Conservation (phyloP, 92 coral and sea anemone species). For the Siderastrea radians region DNA sequence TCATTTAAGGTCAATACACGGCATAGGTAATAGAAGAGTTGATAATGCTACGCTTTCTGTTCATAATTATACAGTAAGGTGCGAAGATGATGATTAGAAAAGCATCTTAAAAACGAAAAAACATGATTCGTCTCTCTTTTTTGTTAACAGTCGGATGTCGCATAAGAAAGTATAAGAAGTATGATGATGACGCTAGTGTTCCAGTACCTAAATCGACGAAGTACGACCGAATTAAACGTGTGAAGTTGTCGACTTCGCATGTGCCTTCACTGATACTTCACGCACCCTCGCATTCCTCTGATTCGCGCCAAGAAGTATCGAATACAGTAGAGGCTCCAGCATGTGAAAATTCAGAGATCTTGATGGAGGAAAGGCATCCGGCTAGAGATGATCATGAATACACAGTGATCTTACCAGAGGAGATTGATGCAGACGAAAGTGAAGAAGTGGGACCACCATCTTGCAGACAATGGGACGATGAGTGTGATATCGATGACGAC, state of each 20-base stretch:
- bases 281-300: too few relatives aligned
- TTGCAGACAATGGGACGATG: too few relatives aligned
- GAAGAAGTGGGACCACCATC: neutral
- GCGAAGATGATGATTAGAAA: too few relatives aligned
- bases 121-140: neutral
- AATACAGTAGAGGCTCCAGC: too few relatives aligned
- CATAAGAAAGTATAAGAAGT: conserved; percentile 35
- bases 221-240: neutral
- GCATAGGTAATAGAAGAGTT: neutral
- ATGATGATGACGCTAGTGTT: conserved; percentile 17
- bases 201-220: conserved; percentile 31
- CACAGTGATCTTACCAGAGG: neutral
- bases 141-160: neutral
- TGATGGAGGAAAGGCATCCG: too few relatives aligned
- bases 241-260: neutral
- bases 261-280: too few relatives aligned
- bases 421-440: neutral
- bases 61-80: neutral
- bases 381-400: neutral
- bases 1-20: neutral
- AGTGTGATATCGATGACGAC: too few relatives aligned
- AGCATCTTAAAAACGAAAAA: too few relatives aligned
- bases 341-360: too few relatives aligned
- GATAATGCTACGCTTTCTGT: neutral
- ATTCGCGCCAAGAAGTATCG: too few relatives aligned